phyloP scores from a whole-genome alignment of 2,888 invertebrate species.

The Mimumesa dahlbomi region DNA sequence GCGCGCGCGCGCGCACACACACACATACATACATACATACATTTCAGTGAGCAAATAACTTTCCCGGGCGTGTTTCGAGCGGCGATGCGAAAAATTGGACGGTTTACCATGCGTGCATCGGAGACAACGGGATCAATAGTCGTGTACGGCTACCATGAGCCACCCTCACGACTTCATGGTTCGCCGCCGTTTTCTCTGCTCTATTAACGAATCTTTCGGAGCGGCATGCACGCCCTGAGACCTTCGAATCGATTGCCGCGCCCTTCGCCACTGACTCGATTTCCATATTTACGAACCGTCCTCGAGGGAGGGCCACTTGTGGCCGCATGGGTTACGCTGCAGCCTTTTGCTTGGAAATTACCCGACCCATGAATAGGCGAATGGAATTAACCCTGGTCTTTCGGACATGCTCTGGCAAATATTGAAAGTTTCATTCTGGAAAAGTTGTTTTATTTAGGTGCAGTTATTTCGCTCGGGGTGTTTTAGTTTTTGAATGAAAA shows the following conservation, averaged over 20 bases:
- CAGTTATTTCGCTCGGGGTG: too few species aligned
- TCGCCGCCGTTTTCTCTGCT: slow-evolving; percentile 18
- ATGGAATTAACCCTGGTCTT: too few species aligned
- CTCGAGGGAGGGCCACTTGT: not conserved
- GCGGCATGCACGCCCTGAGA: not conserved
- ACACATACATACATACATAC: too few species aligned
- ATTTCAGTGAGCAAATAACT: not conserved
- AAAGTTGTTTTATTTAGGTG: too few species aligned
- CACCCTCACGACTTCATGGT: slow-evolving; percentile 17
- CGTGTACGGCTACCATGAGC: slow-evolving; percentile 3
- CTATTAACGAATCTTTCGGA: slow-evolving; percentile 19
- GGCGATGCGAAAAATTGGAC: slow-evolving; percentile 7
- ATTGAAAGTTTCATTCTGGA: too few species aligned
- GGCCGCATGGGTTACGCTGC: not conserved
- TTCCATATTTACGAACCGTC: slow-evolving; percentile 19
- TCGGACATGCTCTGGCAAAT: too few species aligned
- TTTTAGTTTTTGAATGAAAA: too few species aligned
- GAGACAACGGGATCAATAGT: slow-evolving; percentile 14
- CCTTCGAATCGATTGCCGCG: slow-evolving; percentile 10
- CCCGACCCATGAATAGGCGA: too few species aligned
- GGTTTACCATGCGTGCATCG: not conserved
- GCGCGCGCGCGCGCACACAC: too few species aligned
- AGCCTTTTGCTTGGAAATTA: not conserved
- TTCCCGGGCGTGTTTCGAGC: not conserved
- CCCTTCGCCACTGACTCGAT: slow-evolving; percentile 10